phyloP scores from a whole-genome alignment of 2,113 vertebrate species.

The Bujurquina vittata region DNA sequence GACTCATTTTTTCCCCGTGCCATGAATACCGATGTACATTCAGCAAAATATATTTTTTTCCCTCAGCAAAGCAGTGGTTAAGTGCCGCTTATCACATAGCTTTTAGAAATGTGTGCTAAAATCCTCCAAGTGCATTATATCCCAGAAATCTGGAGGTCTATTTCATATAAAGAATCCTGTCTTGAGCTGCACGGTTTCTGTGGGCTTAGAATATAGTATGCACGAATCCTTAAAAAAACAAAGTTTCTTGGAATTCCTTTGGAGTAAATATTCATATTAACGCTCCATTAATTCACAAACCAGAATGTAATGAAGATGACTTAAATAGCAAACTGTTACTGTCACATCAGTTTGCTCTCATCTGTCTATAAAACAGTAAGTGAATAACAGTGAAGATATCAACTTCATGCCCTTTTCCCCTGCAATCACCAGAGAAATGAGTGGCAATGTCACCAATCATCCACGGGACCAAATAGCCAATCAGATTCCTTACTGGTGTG shows the following conservation, averaged over 20 bases:
- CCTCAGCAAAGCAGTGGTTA: background rate
- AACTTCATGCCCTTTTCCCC: background rate
- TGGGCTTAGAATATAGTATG: background rate
- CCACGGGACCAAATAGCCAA: slow-evolving; percentile 38
- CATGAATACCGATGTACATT: slow-evolving; percentile 21
- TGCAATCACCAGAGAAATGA: slow-evolving; percentile 26
- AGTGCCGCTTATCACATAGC: background rate
- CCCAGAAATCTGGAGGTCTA: background rate
- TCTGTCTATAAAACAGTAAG: background rate
- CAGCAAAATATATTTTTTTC: background rate
- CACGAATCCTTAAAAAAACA: background rate
- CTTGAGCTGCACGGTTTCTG: background rate
- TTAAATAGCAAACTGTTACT: background rate
- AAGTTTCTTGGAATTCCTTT: background rate
- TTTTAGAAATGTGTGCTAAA: background rate
- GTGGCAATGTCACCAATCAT: slow-evolving; percentile 34
- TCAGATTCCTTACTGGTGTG: slow-evolving; percentile 56
- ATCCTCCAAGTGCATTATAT: background rate
- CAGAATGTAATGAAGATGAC: background rate
- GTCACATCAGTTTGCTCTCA: background rate
- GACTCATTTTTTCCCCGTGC: background rate
- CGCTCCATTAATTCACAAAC: background rate
- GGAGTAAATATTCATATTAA: background rate
- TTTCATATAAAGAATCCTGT: background rate
- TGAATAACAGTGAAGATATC: slow-evolving; percentile 31